These are phyloP conservation scores for Potamilus streckersoni DNA, from an alignment of 1,140 invertebrate species.

Conservation along the genomic window DNA sequence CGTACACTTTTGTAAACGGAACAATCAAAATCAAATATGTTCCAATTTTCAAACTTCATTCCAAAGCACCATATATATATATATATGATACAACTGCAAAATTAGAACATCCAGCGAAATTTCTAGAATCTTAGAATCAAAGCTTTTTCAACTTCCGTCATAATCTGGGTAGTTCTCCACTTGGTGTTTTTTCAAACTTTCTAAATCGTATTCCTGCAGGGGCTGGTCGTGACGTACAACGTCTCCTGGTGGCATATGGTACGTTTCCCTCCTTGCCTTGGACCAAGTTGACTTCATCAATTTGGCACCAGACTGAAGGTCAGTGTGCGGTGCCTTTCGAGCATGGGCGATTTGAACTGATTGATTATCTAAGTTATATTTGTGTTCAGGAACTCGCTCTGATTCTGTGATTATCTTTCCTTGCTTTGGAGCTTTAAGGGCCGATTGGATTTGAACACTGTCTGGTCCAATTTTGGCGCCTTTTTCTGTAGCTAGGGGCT, in stretches of 20 bases:
- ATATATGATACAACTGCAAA: too few species aligned
- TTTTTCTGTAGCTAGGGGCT: conserved; percentile 24
- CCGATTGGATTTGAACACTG: conserved; percentile 40
- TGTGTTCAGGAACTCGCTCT: conserved; percentile 11
- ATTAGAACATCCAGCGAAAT: too few species aligned
- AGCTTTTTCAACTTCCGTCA: neutral
- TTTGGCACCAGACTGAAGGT: conserved; percentile 39
- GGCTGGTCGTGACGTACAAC: conserved; percentile 37
- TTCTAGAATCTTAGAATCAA: too few species aligned
- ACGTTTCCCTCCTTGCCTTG: conserved; percentile 30
- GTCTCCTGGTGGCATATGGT: conserved; percentile 23
- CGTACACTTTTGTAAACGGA: too few species aligned
- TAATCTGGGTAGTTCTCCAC: conserved; percentile 47
- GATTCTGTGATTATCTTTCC: conserved; percentile 13
- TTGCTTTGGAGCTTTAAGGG: conserved; percentile 37
- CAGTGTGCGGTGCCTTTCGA: conserved; percentile 32
- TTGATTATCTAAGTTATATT: conserved; percentile 31
- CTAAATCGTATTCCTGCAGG: conserved; percentile 40
- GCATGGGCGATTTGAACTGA: conserved; percentile 36
- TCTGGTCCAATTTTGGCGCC: conserved; percentile 29
- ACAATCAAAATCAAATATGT: too few species aligned
- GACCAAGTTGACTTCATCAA: conserved; percentile 35
- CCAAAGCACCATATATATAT: too few species aligned
- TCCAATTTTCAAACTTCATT: too few species aligned
- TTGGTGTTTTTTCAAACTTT: conserved; percentile 29